Evolutionary conservation across 2,888 invertebrate genomes (phyloP), one percentile per base, ranked within the genome.

Genomic region (Molorchus minor): DNA sequence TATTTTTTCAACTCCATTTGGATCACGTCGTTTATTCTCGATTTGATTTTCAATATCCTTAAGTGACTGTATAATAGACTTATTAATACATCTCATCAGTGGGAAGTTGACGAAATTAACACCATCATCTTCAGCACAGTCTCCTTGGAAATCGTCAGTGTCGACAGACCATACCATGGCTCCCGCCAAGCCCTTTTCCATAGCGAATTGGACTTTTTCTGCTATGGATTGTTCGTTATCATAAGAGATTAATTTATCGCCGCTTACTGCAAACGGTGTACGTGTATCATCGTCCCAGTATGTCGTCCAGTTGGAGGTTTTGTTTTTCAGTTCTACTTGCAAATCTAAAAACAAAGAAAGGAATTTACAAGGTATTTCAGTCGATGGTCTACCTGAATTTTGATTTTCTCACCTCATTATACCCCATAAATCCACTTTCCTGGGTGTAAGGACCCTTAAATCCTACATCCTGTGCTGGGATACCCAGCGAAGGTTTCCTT

Each of bases 131-230:
- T 79, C 77, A 0, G 75, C 16, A 62, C 93, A 93, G 44, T 84
- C 84, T 0, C 93, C 93, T 16, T 82, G 83, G 77, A 93, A 94
- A 79, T 94, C 94, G 66, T 95, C 94, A 0, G 93, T 94, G 77
- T 94, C 94, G 30, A 94, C 86, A 30, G 93, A 92, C 94, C 94
- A 94, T 3, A 93, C 87, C 93, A 94, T 94, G 0, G 90, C 85
- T 1, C 94, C 94, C 0, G 88, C 92, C 0, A 95, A 79, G 2
- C 84, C 83, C 68, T 86, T 84, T 60, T 84, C 83, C 74, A 88
- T 83, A 0, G 88, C 88, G 74, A 85, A 86, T 55, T 71, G 83
- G 64, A 93, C 88, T 85, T 94, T 94, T 35, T 86, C 84, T 16
- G 84, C 85, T 41, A 95, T 86, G 10, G 93, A 92, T 16, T 86